Evolutionary conservation across 1,140 invertebrate genomes (phyloP), one percentile per base, ranked within the genome.

Genomic region (Drosophila murphyi): DNA sequence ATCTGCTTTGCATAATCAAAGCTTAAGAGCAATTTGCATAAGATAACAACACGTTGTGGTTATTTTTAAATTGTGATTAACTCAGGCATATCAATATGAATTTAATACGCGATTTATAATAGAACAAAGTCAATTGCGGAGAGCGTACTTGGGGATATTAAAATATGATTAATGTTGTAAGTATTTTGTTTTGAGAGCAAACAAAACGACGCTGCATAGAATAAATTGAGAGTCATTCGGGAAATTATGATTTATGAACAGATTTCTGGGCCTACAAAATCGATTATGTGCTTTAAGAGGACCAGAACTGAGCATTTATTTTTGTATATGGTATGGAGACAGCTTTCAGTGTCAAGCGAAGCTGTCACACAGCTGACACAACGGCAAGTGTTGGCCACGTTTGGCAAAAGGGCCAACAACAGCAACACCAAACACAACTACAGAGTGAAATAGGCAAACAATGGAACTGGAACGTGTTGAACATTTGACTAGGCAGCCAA

Each of bases 281-380:
- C 76, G 80, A 82, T 80, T 76, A 32, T 67, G 57, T 3, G 10
- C 70, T 62, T 47, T 59, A 57, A 59, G 56, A 47, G 43, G 29
- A 47, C 8, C 3, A 20, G 20, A 20, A 20, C 20, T 20, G 0
- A 20, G 1, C 20, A 20, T 20, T 20, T 20, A 20, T 20, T 20
- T 20, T 20, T 20, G 20, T 20, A 20, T 20, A 20, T 20, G 20
- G 20, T 2, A 20, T 1, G 12, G 20, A 57, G 55, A 48, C 47
- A n/a, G 20, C 32, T 57, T 7, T 62, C 47, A 34, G 61, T 68
- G 77, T 85, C 74, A 83, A 75, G 80, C 57, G 74, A 29, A 63
- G n/a, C 72, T 80, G 68, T 83, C 81, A 86, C 67, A 86, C 86
- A 78, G 81, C 64, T 76, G 76, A 86, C 82, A 86, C 76, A 87